Conservation (phyloP, 2,888 invertebrate species). For the Drosophila macrospina region DNA sequence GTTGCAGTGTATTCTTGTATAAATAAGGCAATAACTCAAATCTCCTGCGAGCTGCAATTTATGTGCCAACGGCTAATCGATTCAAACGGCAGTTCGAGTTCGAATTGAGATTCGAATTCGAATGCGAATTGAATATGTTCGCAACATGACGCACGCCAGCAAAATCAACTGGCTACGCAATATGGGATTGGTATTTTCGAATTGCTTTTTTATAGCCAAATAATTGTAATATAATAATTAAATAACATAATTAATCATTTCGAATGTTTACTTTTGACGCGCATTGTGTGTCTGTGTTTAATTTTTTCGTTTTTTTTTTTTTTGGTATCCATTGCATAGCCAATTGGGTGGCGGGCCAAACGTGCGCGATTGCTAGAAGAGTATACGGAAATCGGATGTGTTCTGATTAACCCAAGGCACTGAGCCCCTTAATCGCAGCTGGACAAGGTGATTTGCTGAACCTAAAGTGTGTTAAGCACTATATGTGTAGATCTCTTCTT, state of each 20-base stretch:
- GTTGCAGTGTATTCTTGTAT: slow-evolving; percentile 65
- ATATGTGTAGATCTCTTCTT: slow-evolving; percentile 5
- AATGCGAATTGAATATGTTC: slow-evolving; percentile 16
- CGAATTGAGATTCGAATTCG: slow-evolving; percentile 15
- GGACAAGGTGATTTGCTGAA: slow-evolving; percentile 72
- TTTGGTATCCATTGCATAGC: slow-evolving; percentile 68
- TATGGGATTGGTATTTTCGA: slow-evolving; percentile 43
- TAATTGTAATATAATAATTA: slow-evolving; percentile 45
- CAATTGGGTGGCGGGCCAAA: slow-evolving; percentile 22
- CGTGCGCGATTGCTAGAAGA: slow-evolving; percentile 42
- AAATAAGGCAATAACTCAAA: slow-evolving; percentile 64
- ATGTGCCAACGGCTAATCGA: slow-evolving; percentile 74
- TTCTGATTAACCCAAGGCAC: slow-evolving; percentile 76
- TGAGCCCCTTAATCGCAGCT: slow-evolving; percentile 82
- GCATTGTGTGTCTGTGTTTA: slow-evolving; percentile 35
- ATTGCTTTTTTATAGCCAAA: slow-evolving; percentile 45
- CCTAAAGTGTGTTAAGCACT: slow-evolving; percentile 52
- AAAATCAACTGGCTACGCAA: slow-evolving; percentile 59
- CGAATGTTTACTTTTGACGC: slow-evolving; percentile 56
- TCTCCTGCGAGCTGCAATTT: slow-evolving; percentile 75
- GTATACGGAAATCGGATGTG: slow-evolving; percentile 73
- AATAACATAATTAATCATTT: slow-evolving; percentile 37
- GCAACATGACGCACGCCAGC: slow-evolving; percentile 36
- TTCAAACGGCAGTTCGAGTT: slow-evolving; percentile 47
- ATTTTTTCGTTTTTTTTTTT: slow-evolving; percentile 28